These are phyloP conservation scores for Branchinecta lindahli DNA, from an alignment of 1,140 invertebrate genomes.

Conservation along the genomic window DNA sequence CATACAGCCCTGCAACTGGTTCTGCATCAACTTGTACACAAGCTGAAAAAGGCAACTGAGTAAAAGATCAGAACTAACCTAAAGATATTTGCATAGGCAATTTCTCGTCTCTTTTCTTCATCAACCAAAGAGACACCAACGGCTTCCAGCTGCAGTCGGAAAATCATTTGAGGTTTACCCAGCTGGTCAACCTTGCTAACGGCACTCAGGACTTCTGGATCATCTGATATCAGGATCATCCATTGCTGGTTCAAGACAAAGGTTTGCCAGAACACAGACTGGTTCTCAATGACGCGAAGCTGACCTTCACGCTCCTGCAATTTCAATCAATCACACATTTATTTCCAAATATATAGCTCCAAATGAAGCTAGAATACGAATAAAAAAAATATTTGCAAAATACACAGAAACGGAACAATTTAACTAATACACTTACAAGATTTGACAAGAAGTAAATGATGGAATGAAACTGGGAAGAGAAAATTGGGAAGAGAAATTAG, in stretches of 20 bases:
- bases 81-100: neutral
- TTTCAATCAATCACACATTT: too few species aligned
- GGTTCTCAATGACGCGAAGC: too few species aligned
- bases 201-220: neutral
- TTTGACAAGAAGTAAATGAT: too few species aligned
- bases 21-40: too few species aligned
- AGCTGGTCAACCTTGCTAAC: neutral
- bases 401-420: slow-evolving; percentile 3
- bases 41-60: too few species aligned
- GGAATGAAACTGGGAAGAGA: too few species aligned
- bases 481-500: too few species aligned
- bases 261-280: neutral
- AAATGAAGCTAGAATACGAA: too few species aligned
- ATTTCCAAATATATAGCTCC: too few species aligned
- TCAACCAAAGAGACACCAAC: neutral
- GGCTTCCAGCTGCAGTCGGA: neutral
- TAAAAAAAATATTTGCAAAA: neutral
- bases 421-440: too few species aligned
- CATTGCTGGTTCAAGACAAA: slow-evolving; percentile 3
- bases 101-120: neutral
- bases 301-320: too few species aligned
- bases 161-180: neutral
- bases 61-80: neutral
- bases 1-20: too few species aligned
- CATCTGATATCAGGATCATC: neutral